Base-by-base conservation (phyloP, 1,140 invertebrate genomes). In the Apis dorsata region DNA sequence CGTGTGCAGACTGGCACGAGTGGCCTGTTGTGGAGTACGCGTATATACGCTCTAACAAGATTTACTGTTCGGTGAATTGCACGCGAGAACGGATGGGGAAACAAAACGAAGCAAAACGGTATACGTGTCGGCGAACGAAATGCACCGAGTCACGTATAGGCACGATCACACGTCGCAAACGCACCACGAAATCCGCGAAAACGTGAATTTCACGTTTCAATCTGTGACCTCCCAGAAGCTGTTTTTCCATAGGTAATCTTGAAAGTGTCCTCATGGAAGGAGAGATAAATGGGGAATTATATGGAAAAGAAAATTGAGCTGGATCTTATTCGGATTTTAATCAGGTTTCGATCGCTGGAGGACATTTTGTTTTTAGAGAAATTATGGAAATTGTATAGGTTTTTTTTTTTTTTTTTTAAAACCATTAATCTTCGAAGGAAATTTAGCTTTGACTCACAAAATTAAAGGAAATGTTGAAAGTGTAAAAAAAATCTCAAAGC, bases 51-150 rank as follows among this genome's bases (percentile, higher is more conserved):
- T 55, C 57, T 82, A 82, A 82, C 80, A 70, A 82, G 80, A 82
- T 82, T 82, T 77, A 69, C 73, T 62, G 73, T 68, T 66, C 70
- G 71, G 19, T 66, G 70, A 66, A 66, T 74, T 65, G 66, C 77
- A 60, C 34, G 24, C 28, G 2, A 15, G 15, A 9, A 49, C 66
- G 66, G 65, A 44, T 44, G 34, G 34, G 34, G 13, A 65, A 34
- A 34, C 15, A 15, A 24, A 17, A 59, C 71, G 71, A 68, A 81
- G 60, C 55, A 62, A 66, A 53, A 81, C 62, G 34, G 34, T 34
- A 34, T 34, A 34, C 34, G 62, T 28, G 62, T 7, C 63, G 17
- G 21, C 11, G 55, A n/a, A 57, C 13, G 62, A 59, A 66, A 59
- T 44, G 49, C 55, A 76, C 21, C 65, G 21, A 76, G 72, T 81